Evolutionary conservation across 1,140 invertebrate genomes (phyloP), one percentile per base, ranked within the genome.

Genomic region (Tachypleus tridentatus): DNA sequence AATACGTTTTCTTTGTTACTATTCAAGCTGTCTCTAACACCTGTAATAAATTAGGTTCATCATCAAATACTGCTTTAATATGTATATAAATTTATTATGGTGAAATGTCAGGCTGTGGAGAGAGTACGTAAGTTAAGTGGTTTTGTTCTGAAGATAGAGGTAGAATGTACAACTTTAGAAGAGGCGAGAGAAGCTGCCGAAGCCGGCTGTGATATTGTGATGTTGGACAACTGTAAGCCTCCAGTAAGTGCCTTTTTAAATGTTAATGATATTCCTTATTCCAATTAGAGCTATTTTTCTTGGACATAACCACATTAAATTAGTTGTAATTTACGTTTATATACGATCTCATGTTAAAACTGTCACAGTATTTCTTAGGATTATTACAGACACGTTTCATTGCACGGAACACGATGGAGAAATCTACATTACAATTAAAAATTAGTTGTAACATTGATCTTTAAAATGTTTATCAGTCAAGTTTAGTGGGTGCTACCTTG

Each of bases 151-250:
- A 80, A 80, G 67, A 74, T 80, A n/a, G 79, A 80, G 69, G 79
- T 80, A 4, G 79, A 80, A 66, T 80, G 79, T 71, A 69, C 76
- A 9, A 74, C 72, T 63, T 51, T 76, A 9, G 72, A 77, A 49
- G 78, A 79, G 62, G 79, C 76, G 5, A 11, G 67, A 10, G 74
- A 78, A 69, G 78, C 78, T 47, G 75, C 75, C 3, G 52, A 63
- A 52, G 73, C 76, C 6, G 78, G 77, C 47, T 70, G 71, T 68
- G 78, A 80, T 63, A 72, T 80, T 49, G 69, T 80, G 4, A 80
- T 80, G 78, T 69, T 80, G n/a, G 79, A 80, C 64, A 80, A 80
- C 67, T 79, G 79, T 67, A 67, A 72, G 10, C 72, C 77, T 5
- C 62, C 77, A 72, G 78, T 78, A 59, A 63, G 64, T 58, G 52